Conservation (phyloP, 1,140 invertebrate genomes). For the Drosophila auraria region DNA sequence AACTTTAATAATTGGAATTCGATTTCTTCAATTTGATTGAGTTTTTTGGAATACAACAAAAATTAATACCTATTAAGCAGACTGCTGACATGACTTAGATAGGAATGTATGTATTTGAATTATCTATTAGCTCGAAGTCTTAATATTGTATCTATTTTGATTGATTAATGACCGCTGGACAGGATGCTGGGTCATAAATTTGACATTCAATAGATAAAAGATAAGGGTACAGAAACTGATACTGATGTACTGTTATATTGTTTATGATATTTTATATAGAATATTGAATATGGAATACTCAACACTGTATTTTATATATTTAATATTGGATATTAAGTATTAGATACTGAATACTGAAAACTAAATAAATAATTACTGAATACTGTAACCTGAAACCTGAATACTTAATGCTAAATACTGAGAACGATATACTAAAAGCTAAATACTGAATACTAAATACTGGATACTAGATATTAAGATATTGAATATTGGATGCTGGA, state of each 20-base stretch:
- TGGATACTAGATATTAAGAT: too few species aligned
- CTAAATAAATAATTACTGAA: too few species aligned
- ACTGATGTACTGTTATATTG: neutral
- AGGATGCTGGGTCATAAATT: slow-evolving; percentile 19
- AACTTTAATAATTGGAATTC: neutral
- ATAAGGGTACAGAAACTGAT: neutral
- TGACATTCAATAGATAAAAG: neutral
- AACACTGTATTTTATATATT: neutral
- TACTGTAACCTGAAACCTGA: too few species aligned
- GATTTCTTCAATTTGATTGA: neutral
- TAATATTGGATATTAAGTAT: neutral
- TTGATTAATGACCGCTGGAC: slow-evolving; percentile 3
- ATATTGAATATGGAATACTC: neutral
- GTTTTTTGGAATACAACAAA: too few species aligned
- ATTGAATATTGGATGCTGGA: too few species aligned
- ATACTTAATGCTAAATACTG: too few species aligned
- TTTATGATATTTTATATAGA: neutral
- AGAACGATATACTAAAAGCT: too few species aligned
- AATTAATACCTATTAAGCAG: too few species aligned
- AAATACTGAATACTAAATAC: too few species aligned
- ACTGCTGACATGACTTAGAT: too few species aligned
- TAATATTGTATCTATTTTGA: neutral
- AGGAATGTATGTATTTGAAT: neutral
- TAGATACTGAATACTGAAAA: neutral
- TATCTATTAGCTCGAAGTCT: neutral